Evolutionary conservation across 2,797 vertebrate genomes (phyloP).

Genomic region (Echiichthys vipera): DNA sequence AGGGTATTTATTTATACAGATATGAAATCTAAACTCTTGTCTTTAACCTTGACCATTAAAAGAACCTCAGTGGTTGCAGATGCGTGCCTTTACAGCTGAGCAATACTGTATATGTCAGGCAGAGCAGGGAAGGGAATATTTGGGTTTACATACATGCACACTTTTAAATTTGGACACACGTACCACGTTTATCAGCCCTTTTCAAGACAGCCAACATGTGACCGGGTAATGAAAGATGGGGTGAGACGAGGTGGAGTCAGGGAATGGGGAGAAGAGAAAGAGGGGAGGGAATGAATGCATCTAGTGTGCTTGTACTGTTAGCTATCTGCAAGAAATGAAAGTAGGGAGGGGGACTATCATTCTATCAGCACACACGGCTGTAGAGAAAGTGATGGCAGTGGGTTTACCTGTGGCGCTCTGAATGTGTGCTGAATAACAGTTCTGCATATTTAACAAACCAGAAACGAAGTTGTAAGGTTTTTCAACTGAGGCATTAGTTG

Average conservation of each 20-base stretch:
- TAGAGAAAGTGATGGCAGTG: not conserved
- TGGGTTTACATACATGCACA: slow-evolving; percentile 33
- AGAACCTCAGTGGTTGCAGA: not conserved
- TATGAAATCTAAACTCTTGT: not conserved
- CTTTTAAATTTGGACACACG: slow-evolving; percentile 11
- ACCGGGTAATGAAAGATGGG: slow-evolving; percentile 52
- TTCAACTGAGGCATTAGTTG: not conserved
- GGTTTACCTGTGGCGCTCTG: slow-evolving; percentile 15
- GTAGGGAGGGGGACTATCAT: not conserved
- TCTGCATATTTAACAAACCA: not conserved
- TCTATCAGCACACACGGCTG: slow-evolving; percentile 16
- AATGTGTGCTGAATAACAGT: not conserved
- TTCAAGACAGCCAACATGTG: slow-evolving; percentile 50
- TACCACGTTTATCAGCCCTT: slow-evolving; percentile 20
- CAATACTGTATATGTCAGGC: slow-evolving; percentile 7
- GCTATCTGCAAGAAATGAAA: slow-evolving; percentile 28
- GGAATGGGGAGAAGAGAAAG: slow-evolving; percentile 26
- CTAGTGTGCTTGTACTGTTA: slow-evolving; percentile 49
- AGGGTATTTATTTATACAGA: not conserved
- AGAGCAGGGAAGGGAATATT: slow-evolving; percentile 16
- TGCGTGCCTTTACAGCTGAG: slow-evolving; percentile 23
- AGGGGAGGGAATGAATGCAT: slow-evolving; percentile 53
- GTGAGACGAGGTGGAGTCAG: slow-evolving; percentile 41
- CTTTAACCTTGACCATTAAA: slow-evolving; percentile 12
- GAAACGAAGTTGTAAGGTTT: not conserved